These are phyloP conservation scores for Eupithecia exiguata DNA, from an alignment of 2,888 invertebrate genomes.

Conservation along the genomic window DNA sequence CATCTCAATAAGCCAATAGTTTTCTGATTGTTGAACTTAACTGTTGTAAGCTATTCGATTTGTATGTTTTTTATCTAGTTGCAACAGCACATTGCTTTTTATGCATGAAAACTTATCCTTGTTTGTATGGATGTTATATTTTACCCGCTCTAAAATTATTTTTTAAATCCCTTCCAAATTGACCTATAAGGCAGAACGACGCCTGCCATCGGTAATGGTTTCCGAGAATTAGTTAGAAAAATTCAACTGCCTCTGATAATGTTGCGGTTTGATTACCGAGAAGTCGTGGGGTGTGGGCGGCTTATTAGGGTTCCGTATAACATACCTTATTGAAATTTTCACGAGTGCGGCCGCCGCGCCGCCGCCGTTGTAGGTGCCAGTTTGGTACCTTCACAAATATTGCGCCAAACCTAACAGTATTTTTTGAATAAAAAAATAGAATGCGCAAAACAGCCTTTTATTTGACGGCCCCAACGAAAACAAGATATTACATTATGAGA, in stretches of 20 bases:
- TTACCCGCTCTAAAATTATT: neutral
- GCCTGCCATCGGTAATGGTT: constrained; percentile 49
- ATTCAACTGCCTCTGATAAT: constrained; percentile 50
- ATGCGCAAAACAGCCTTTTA: neutral
- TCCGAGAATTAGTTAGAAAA: constrained; percentile 54
- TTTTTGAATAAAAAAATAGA: neutral
- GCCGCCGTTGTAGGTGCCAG: neutral
- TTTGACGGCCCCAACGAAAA: neutral
- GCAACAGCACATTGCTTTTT: neutral
- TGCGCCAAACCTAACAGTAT: neutral
- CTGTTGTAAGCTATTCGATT: neutral
- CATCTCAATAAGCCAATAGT: neutral
- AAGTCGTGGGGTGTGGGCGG: constrained; percentile 50
- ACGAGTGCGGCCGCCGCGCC: too few relatives aligned
- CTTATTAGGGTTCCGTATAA: constrained; percentile 33
- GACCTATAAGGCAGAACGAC: constrained; percentile 18
- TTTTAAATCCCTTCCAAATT: neutral
- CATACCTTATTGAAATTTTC: constrained; percentile 1
- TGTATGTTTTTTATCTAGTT: neutral
- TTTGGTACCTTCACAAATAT: neutral
- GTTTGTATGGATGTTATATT: neutral
- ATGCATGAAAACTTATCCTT: neutral
- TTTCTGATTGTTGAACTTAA: neutral
- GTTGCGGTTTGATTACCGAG: constrained; percentile 57
- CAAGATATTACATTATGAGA: neutral